Evolutionary conservation across 1,140 invertebrate species (phyloP), one percentile per base, ranked within the genome.

Genomic region (Leucophenga varia): DNA sequence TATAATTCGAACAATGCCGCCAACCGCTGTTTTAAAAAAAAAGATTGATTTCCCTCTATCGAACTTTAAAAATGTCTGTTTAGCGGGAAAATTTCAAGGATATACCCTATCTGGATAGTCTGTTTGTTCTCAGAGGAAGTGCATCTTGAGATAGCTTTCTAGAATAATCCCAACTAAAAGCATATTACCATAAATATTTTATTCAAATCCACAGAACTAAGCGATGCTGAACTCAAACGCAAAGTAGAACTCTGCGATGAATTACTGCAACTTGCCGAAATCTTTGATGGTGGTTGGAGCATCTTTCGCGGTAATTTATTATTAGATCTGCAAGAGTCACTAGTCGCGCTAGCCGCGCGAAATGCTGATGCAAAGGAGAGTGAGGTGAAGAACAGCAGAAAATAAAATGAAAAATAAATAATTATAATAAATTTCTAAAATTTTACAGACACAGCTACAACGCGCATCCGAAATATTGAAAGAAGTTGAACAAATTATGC

Each of bases 231-330:
- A 1, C 55, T 87, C 0, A 72, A 79, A 32, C 72, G 84, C 10
- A 86, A 87, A 70, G 77, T 84, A 20, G 74, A 81, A 9, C 74
- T 88, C 0, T 87, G 85, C 43, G 74, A 83, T 20, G 85, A 89
- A 49, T 64, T 88, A 1, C 55, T 88, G 2, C 77, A 81, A 37
- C 53, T 87, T 25, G 78, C 83, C 7, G 78, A 84, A 37, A 71
- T 80, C 31, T 64, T 89, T 39, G 82, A 84, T 31, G 83, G 84
- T 36, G 85, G 85, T 0, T 79, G 78, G 64, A 79, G 81, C 3
- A 78, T 80, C 41, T 81, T 86, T 44, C 70, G 85, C 8, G 85
- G 84, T 0, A 77, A 80, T 13, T 72, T 88, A 20, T 69, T 86
- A 0, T 78, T 85, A 19, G 85, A 87, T 52, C 60, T 86, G 13